Conservation (phyloP, 2,113 vertebrate species). For the Sitta europaea region DNA sequence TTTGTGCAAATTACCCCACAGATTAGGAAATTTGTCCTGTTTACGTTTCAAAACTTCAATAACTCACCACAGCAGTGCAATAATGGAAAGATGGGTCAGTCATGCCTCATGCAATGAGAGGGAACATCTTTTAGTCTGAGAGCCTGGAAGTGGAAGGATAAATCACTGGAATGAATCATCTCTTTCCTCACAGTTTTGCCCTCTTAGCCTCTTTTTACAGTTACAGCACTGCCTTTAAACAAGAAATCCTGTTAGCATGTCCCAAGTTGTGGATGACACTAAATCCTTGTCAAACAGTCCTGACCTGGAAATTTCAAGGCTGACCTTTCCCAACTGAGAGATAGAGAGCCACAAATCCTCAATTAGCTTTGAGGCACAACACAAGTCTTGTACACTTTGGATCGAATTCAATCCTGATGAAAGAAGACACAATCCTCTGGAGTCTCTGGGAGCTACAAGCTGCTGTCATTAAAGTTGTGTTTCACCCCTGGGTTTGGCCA, state of each 20-base stretch:
- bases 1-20: background rate
- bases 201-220: background rate
- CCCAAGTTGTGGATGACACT: background rate
- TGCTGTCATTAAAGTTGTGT: background rate
- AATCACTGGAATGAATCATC: background rate
- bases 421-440: background rate
- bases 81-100: background rate
- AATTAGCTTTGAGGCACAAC: background rate
- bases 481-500: background rate
- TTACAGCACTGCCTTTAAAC: background rate
- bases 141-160: background rate
- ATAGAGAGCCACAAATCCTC: background rate
- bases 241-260: slow-evolving; percentile 15
- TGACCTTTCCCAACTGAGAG: slow-evolving; percentile 13
- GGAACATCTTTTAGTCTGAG: background rate
- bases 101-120: background rate
- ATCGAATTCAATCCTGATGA: background rate
- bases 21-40: background rate
- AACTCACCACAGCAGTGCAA: background rate
- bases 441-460: background rate
- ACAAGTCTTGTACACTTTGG: background rate
- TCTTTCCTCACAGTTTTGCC: background rate
- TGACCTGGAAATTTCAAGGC: slow-evolving; percentile 49
- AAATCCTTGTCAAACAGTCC: slow-evolving; percentile 49
- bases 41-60: background rate